These are phyloP conservation scores for Elysia chlorotica DNA, from an alignment of 1,140 invertebrate species.

Conservation along the genomic window DNA sequence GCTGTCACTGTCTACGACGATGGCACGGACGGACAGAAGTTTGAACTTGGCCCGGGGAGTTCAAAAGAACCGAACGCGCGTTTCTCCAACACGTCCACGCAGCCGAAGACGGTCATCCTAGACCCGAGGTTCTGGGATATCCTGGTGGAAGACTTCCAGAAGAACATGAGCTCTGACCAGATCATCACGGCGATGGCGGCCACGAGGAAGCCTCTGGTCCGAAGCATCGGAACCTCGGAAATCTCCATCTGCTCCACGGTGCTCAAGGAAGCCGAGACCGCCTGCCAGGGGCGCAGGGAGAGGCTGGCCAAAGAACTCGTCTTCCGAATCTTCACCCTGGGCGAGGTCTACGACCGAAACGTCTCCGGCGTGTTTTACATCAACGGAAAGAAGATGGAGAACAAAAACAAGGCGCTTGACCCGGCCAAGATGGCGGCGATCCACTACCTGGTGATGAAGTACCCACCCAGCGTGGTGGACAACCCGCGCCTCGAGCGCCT, in stretches of 20 bases:
- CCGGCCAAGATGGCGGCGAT: slow-evolving; percentile 32
- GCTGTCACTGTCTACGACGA: slow-evolving; percentile 30
- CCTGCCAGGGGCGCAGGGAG: slow-evolving; percentile 28
- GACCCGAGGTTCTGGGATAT: slow-evolving; percentile 33
- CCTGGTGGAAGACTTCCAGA: slow-evolving; percentile 32
- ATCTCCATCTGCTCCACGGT: slow-evolving; percentile 31
- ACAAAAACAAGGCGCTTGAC: slow-evolving; percentile 32
- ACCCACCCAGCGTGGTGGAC: slow-evolving; percentile 29
- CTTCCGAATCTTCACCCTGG: slow-evolving; percentile 29
- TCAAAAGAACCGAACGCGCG: slow-evolving; percentile 25
- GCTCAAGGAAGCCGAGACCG: slow-evolving; percentile 29
- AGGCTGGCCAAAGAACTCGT: slow-evolving; percentile 30
- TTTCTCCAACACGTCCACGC: slow-evolving; percentile 25
- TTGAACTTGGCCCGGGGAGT: slow-evolving; percentile 29
- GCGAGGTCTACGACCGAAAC: slow-evolving; percentile 31
- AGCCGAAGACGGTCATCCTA: slow-evolving; percentile 29
- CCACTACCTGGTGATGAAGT: slow-evolving; percentile 30
- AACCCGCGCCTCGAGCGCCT: slow-evolving; percentile 27
- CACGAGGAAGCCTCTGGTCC: slow-evolving; percentile 23
- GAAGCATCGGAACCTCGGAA: slow-evolving; percentile 28
- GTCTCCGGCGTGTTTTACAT: slow-evolving; percentile 32
- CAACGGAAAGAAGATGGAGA: slow-evolving; percentile 47
- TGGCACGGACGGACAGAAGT: slow-evolving; percentile 22
- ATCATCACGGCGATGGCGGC: slow-evolving; percentile 27
- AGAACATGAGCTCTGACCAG: slow-evolving; percentile 31